Percentiles rank a stretch among this genome's conserved stretches.
phyloP scores from a whole-genome alignment of 2,888 invertebrate genomes.

The Melinaea marsaeus region DNA sequence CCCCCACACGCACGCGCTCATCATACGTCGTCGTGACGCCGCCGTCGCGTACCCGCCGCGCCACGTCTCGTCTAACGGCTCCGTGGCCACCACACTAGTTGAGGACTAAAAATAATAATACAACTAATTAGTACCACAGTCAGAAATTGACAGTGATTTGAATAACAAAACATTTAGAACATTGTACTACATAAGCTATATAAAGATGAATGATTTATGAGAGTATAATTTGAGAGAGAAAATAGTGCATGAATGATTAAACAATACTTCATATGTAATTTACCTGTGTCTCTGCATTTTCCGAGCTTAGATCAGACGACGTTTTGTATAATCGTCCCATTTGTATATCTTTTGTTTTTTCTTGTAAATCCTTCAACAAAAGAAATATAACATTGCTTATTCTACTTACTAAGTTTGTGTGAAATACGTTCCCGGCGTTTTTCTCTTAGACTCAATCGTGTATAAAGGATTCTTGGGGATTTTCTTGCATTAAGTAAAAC shows the following conservation, averaged over 20 bases:
- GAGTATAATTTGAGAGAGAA: neutral
- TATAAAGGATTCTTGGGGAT: conserved; percentile 7
- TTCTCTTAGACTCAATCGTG: conserved; percentile 5
- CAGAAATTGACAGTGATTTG: too few relatives aligned
- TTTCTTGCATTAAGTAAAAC: conserved; percentile 6
- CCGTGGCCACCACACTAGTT: conserved; percentile 42
- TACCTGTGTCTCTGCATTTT: conserved; percentile 55
- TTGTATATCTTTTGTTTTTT: conserved; percentile 48
- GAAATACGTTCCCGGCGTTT: conserved; percentile 6
- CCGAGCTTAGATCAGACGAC: conserved; percentile 43
- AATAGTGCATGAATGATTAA: neutral
- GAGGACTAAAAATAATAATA: conserved; percentile 42
- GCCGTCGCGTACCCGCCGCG: conserved; percentile 67
- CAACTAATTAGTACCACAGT: too few relatives aligned
- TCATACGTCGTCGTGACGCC: conserved; percentile 61
- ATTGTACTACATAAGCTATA: too few relatives aligned
- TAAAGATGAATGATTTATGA: neutral
- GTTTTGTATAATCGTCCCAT: conserved; percentile 42
- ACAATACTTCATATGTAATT: conserved; percentile 6
- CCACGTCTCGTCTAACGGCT: conserved; percentile 63
- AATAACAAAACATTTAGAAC: too few relatives aligned
- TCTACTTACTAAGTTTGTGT: conserved; percentile 4
- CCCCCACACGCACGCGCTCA: conserved; percentile 78
- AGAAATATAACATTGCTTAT: conserved; percentile 5
- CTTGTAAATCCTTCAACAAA: conserved; percentile 50